Evolutionary conservation across 1,140 invertebrate genomes (phyloP), one percentile per base, ranked within the genome.

Genomic region (Gerris buenoi): DNA sequence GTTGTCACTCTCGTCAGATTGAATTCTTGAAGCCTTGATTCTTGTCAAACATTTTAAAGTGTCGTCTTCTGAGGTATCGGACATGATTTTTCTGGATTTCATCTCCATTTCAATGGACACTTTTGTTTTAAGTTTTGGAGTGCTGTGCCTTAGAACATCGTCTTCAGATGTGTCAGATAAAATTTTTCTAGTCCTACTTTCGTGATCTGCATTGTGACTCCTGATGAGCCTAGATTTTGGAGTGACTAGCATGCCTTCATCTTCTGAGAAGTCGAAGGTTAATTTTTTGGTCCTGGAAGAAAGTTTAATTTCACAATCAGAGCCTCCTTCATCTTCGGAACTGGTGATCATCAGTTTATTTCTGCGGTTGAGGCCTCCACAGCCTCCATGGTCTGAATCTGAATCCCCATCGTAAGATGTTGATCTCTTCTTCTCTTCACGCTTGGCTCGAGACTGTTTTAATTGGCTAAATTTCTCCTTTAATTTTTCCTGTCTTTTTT

Each of bases 401-500:
- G 85, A 86, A 73, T 88, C 88, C 68, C 91, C 90, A 73, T 93
- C 90, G 82, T 89, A 90, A 26, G 89, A 92, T 0, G 86, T 88
- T 3, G 88, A 91, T 67, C 90, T 82, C 76, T 92, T 92, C 81
- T 93, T 93, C 76, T 90, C 88, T 70, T 86, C 88, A 22, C 88
- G 81, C 75, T 91, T 89, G 0, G 89, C 89, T 68, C 90, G 81
- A 74, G 88, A 89, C 75, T 93, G 88, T 74, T 95, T 93, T 46
- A 95, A 75, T 72, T 91, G 88, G 72, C 86, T 89, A 73, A 95
- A 93, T 77, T 93, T 93, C 23, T 92, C 90, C 76, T 92, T 90
- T 23, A 93, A 83, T 76, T 87, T 87, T 77, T 90, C 88, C 76
- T 91, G 87, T 2, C 89, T 82, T 72, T 92, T 91, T 78, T 93